Conservation (phyloP, 1,140 invertebrate genomes). For the Pararge aegeria region DNA sequence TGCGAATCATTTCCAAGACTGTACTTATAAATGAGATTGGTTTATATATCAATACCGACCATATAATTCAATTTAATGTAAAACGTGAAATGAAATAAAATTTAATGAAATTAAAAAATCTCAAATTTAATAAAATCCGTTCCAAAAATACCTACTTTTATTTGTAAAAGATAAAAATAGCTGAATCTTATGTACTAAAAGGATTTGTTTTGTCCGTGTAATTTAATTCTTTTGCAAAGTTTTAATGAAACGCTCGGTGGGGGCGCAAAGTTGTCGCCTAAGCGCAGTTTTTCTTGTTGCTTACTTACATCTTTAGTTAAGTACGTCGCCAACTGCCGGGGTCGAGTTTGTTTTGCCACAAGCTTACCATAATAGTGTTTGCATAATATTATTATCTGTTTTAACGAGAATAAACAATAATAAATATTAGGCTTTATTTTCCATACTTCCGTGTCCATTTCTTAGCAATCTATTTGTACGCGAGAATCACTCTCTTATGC, state of each 20-base stretch:
- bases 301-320: slow-evolving; percentile 17
- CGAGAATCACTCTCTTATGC: too few species aligned
- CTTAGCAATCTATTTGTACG: too few species aligned
- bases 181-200: slow-evolving; percentile 11
- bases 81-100: too few species aligned
- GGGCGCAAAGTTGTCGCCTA: slow-evolving; percentile 22
- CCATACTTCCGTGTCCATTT: too few species aligned
- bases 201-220: slow-evolving; percentile 28
- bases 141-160: not conserved
- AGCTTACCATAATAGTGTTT: not conserved
- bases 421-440: too few species aligned
- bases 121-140: not conserved
- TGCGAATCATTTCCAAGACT: too few species aligned
- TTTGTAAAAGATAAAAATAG: not conserved
- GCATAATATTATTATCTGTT: not conserved
- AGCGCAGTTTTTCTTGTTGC: slow-evolving; percentile 29
- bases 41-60: not conserved
- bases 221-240: slow-evolving; percentile 36
- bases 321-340: not conserved
- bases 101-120: too few species aligned
- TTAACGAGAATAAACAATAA: too few species aligned
- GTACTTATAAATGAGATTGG: too few species aligned
- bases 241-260: slow-evolving; percentile 31
- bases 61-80: too few species aligned
- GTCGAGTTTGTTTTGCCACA: not conserved